Evolutionary conservation across 2,113 vertebrate genomes (phyloP), one percentile per base, ranked within the genome.

Genomic region (Anseranas semipalmata): DNA sequence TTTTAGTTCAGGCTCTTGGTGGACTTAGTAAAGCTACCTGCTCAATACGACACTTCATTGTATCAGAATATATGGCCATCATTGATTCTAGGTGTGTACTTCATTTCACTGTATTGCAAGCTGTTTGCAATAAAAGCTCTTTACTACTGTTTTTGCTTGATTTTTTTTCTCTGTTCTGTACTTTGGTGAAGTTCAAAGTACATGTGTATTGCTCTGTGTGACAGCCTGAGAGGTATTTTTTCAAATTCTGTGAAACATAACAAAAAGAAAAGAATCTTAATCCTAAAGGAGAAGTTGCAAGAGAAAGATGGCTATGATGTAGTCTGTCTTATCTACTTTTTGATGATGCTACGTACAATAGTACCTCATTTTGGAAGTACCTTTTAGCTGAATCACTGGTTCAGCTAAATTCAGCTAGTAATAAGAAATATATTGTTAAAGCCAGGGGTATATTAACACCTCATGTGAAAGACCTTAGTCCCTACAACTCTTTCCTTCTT

Each of bases 161-260:
- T 35, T 77, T 68, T 78, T 46, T 60, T 2, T 10, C 48, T 52
- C 10, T 77, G 3, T 73, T 80, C 28, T 86, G 6, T 53, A 33
- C 60, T 25, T 60, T 39, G 45, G 35, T 62, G 46, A 76, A 88
- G 43, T 50, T 88, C 30, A 91, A 65, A 24, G 8, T 48, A 45
- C 10, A 21, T 2, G 0, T 35, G 12, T 43, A 56, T 52, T 65
- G 27, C 13, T 30, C 32, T 45, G 27, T 18, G 28, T 0, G 1
- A 62, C 5, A 13, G 10, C 10, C 12, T 80, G 48, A 80, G n/a
- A 68, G 18, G 4, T 43, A 21, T 60, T 78, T 82, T 73, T 93
- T 45, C 27, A 73, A 75, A 33, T 79, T 50, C 7, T 66, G 22
- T 71, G 30, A 90, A 85, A 24, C 0, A 1, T 32, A 70, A 59